Percentiles rank a stretch among this genome's conserved stretches.
These are phyloP conservation scores for Sardinella longiceps DNA, from an alignment of 2,797 vertebrate species.

Conservation along the genomic window DNA sequence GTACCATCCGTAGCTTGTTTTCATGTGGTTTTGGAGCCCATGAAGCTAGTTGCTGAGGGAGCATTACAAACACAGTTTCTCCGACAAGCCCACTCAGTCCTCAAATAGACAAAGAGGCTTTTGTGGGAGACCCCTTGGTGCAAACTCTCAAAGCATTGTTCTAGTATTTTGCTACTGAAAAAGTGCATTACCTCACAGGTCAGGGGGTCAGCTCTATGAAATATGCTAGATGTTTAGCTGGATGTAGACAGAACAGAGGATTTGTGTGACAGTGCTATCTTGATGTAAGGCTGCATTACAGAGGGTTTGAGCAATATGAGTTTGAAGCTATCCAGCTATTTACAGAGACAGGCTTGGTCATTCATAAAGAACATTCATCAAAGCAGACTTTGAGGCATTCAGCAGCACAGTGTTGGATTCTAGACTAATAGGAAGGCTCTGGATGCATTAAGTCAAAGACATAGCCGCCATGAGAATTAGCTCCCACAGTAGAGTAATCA, in stretches of 20 bases:
- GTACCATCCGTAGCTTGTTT: slow-evolving; percentile 19
- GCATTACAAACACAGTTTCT: slow-evolving; percentile 63
- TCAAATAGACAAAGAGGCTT: slow-evolving; percentile 67
- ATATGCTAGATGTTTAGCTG: background rate
- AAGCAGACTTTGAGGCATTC: background rate
- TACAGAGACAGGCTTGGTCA: background rate
- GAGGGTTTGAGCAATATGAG: background rate
- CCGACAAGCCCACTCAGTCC: slow-evolving; percentile 59
- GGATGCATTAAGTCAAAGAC: no score
- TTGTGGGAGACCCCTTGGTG: slow-evolving; percentile 65
- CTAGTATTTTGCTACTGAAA: slow-evolving; percentile 61
- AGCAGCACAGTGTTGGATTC: background rate
- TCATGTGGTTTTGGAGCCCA: slow-evolving; percentile 40
- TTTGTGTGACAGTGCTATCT: background rate
- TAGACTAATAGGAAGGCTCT: background rate
- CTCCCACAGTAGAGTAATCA: no score
- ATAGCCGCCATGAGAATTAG: no score
- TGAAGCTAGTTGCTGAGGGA: slow-evolving; percentile 36
- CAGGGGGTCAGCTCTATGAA: slow-evolving; percentile 40
- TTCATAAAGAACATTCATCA: background rate
- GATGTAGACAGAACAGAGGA: slow-evolving; percentile 5
- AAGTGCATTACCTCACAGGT: slow-evolving; percentile 63
- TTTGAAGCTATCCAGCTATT: background rate
- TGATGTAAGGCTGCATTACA: background rate
- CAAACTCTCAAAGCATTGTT: slow-evolving; percentile 69